A percentile compares a stretch with the other conserved stretches of the same genome.
Evolutionary conservation across 2,113 vertebrate species (phyloP).

Genomic region (Zingel zingel): DNA sequence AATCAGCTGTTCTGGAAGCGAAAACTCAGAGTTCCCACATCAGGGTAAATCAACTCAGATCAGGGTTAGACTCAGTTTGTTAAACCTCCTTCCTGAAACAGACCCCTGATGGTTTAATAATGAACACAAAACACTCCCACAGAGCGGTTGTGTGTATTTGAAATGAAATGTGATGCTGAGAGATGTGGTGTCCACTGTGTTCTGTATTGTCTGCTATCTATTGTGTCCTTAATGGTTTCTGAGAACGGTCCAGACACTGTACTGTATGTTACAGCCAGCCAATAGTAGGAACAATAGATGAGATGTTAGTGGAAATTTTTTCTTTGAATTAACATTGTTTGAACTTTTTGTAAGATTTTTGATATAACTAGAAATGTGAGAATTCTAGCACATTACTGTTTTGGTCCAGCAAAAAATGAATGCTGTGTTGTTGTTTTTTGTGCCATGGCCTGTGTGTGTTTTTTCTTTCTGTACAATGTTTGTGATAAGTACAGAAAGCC

Average conservation of each 20-base stretch:
- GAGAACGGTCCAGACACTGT: slow-evolving; percentile 39
- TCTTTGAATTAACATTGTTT: slow-evolving; percentile 20
- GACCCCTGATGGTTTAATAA: neutral
- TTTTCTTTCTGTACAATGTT: neutral
- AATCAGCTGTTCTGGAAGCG: too few species aligned
- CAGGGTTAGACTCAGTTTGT: too few species aligned
- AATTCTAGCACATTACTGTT: slow-evolving; percentile 20
- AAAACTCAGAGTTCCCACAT: too few species aligned
- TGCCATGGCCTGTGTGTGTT: neutral
- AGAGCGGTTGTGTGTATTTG: slow-evolving; percentile 10
- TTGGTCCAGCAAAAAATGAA: neutral
- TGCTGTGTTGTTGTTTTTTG: neutral
- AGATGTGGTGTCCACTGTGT: neutral
- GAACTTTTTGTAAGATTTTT: slow-evolving; percentile 47
- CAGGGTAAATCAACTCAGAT: too few species aligned
- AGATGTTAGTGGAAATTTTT: neutral
- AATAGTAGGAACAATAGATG: neutral
- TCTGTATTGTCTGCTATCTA: neutral
- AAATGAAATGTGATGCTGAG: slow-evolving; percentile 1
- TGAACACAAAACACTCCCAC: neutral
- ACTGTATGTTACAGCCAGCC: slow-evolving; percentile 23
- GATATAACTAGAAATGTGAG: slow-evolving; percentile 27
- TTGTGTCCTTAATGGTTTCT: neutral
- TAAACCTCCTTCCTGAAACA: too few species aligned
- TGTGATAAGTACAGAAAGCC: slow-evolving; percentile 34